Evolutionary conservation across 2,113 vertebrate species (phyloP).

Genomic region (Myanophis thanlyinensis): DNA sequence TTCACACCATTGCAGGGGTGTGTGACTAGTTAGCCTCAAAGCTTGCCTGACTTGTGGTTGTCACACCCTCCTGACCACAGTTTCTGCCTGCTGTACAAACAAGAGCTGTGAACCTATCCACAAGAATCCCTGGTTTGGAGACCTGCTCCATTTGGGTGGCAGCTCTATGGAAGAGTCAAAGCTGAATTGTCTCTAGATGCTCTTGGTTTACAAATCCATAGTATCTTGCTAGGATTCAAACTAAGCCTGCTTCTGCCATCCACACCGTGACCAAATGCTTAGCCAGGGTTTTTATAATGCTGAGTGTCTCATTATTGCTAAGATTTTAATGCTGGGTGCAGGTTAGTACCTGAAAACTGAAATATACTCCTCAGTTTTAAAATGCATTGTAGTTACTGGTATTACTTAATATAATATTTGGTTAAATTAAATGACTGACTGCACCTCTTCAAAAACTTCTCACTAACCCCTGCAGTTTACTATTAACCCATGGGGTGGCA

Average conservation of each 20-base stretch:
- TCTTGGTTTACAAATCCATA: background rate
- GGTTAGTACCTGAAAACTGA: background rate
- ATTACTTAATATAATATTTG: background rate
- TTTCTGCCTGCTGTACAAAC: background rate
- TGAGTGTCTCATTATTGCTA: background rate
- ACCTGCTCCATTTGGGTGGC: background rate
- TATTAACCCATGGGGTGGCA: slow-evolving; percentile 53
- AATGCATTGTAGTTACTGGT: background rate
- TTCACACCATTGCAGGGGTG: background rate
- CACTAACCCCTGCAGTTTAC: background rate
- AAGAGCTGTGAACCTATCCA: background rate
- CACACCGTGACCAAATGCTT: background rate
- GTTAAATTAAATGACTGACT: background rate
- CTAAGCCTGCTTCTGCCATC: background rate
- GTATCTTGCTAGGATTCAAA: background rate
- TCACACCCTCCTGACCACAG: background rate
- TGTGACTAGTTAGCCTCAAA: background rate
- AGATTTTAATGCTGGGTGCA: background rate
- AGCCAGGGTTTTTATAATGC: background rate
- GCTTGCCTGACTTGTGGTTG: background rate
- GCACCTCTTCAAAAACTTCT: background rate
- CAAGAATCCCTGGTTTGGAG: background rate
- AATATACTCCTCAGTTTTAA: background rate
- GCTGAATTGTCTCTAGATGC: background rate
- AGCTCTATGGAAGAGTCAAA: background rate